Conservation (phyloP, 2,113 vertebrate species). For the Nestor notabilis region DNA sequence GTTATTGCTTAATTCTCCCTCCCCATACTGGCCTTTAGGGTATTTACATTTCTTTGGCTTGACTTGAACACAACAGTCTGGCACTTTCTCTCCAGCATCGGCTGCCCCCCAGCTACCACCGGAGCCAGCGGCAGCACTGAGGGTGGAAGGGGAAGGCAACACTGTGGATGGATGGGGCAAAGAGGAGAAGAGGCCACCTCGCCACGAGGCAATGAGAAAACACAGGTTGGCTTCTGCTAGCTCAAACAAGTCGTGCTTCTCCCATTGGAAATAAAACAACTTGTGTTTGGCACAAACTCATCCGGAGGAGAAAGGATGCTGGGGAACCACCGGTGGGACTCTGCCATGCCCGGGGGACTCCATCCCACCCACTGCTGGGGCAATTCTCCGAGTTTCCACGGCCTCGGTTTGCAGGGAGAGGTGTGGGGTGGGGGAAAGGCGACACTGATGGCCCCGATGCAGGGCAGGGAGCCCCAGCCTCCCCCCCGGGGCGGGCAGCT, state of each 20-base stretch:
- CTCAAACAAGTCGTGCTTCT: background rate
- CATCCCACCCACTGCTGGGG: background rate
- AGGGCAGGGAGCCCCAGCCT: background rate
- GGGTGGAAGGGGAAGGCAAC: background rate
- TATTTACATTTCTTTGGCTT: slow-evolving; percentile 74
- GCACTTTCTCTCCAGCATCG: background rate
- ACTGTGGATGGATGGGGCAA: background rate
- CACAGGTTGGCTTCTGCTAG: background rate
- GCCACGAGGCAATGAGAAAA: background rate
- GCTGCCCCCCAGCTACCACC: background rate
- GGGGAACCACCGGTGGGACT: background rate
- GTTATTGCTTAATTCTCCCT: slow-evolving; percentile 47
- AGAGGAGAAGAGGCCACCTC: background rate
- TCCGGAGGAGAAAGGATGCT: background rate
- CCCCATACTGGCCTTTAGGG: slow-evolving; percentile 13
- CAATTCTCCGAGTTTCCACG: slow-evolving; percentile 23
- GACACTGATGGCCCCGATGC: rapidly evolving
- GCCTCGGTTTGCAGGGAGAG: background rate
- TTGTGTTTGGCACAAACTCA: background rate
- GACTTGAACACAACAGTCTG: slow-evolving; percentile 22
- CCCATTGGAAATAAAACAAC: background rate
- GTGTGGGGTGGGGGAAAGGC: background rate
- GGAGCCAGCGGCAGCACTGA: background rate
- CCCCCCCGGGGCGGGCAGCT: background rate
- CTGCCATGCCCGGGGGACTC: background rate